Base-by-base conservation (phyloP, 2,797 vertebrate genomes). In the Nannoperca australis region DNA sequence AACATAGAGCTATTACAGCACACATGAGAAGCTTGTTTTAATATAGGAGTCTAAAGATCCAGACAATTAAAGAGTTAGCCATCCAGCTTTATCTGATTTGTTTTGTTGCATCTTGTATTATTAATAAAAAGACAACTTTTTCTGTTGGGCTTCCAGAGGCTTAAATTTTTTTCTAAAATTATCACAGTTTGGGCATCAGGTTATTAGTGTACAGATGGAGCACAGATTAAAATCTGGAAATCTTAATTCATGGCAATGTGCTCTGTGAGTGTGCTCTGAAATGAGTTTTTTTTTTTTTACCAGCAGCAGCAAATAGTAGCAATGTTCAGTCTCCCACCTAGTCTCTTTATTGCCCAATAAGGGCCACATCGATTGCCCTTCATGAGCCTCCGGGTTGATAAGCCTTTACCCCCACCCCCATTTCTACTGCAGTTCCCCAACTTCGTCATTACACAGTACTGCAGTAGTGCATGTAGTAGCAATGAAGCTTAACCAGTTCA, bases 291-390 rank as follows among this genome's bases (percentile, higher is more conserved):
- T 32, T 32, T 32, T 32, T 59, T 62, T 71, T 51, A 45, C 24
- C 44, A 76, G 47, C 20, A 59, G 61, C 51, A 55, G 56, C 60
- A 68, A 55, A 56, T 12, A 51, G 60, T 11, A 40, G 55, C 6
- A 9, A 17, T 20, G 32, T 70, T 73, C 63, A 65, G 47, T 67
- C 69, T 79, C 32, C 81, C 49, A 76, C 72, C 7, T 58, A 58
- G 70, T 69, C 45, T 76, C 77, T 88, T 82, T 85, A 86, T 84
- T 44, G 22, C 38, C 65, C 74, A 78, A 76, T 84, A 79, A 89
- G 71, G 45, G 27, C 70, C 63, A 51, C 81, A 91, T 90, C 34
- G 81, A 92, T 91, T 73, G 71, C 54, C 76, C 79, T 76, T 78
- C 76, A 68, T 50, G 78, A 80, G 75, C 64, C 70, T 86, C 17